Evolutionary conservation across 23 tunicate genomes (phyloP).

Genomic region (Trididemnum nubilum): DNA sequence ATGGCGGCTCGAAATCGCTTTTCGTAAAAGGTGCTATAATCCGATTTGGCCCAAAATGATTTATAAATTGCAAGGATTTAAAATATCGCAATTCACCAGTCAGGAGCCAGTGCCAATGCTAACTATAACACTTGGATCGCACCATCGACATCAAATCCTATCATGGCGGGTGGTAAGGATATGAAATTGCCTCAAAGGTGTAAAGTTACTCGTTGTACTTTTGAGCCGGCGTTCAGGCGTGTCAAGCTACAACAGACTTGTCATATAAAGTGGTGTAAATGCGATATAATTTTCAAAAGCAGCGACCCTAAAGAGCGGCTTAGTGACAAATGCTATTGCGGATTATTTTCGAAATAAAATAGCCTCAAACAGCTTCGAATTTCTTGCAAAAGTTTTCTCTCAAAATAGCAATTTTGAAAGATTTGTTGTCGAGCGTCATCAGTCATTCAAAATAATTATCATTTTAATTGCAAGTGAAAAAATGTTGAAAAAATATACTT

Average conservation of each 20-base stretch:
- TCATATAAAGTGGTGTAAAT: neutral
- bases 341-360: too few relatives aligned
- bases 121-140: neutral
- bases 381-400: too few relatives aligned
- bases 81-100: conserved; percentile 18
- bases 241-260: neutral
- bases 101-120: neutral
- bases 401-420: too few relatives aligned
- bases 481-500: too few relatives aligned
- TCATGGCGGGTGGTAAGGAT: conserved; percentile 23
- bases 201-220: conserved; percentile 8
- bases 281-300: neutral
- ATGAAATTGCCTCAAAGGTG: neutral
- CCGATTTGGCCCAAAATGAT: conserved; percentile 6
- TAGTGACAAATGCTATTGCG: too few relatives aligned
- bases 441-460: too few relatives aligned
- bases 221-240: neutral
- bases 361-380: too few relatives aligned
- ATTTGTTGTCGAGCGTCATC: too few relatives aligned
- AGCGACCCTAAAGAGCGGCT: too few relatives aligned
- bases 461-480: too few relatives aligned
- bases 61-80: conserved; percentile 7
- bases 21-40: conserved; percentile 5
- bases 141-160: neutral
- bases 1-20: neutral